A percentile compares a stretch with the other conserved stretches of the same genome.
These are phyloP conservation scores for Uria lomvia DNA, from an alignment of 2,113 vertebrate genomes.

Conservation along the genomic window DNA sequence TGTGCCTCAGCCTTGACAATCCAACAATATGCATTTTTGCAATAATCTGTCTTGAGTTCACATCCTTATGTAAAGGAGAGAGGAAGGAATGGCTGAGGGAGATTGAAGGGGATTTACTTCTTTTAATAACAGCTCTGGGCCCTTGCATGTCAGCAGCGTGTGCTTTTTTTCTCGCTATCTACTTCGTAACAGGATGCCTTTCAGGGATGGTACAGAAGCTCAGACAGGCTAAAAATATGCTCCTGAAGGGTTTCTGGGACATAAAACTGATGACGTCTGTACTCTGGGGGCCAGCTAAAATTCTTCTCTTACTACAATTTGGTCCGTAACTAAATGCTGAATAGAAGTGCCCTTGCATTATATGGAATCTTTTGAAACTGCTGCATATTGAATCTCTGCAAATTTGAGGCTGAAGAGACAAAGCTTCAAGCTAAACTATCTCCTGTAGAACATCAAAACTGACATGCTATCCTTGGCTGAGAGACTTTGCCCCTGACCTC, in stretches of 20 bases:
- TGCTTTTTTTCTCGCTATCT: slow-evolving; percentile 31
- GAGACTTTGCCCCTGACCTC: background rate
- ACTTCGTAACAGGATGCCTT: slow-evolving; percentile 37
- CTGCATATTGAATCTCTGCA: background rate
- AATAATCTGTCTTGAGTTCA: slow-evolving; percentile 5
- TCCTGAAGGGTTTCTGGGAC: slow-evolving; percentile 9
- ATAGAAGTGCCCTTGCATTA: background rate
- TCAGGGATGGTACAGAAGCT: background rate
- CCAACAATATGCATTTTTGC: background rate
- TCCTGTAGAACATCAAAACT: background rate
- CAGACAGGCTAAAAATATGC: slow-evolving; percentile 31
- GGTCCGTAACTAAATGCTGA: background rate
- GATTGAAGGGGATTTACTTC: slow-evolving; percentile 17
- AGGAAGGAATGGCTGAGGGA: background rate
- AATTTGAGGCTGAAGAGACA: background rate
- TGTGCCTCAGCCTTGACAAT: background rate
- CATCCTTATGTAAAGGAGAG: slow-evolving; percentile 1
- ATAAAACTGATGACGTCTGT: slow-evolving; percentile 1
- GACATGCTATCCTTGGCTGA: background rate
- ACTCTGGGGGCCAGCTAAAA: background rate
- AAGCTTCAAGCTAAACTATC: background rate
- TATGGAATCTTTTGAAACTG: background rate
- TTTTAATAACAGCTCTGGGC: slow-evolving; percentile 30
- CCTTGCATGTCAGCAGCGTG: background rate
- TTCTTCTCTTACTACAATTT: background rate